Evolutionary conservation across 2,113 vertebrate species (phyloP), one percentile per base, ranked within the genome.

Genomic region (Fulmarus glacialis): DNA sequence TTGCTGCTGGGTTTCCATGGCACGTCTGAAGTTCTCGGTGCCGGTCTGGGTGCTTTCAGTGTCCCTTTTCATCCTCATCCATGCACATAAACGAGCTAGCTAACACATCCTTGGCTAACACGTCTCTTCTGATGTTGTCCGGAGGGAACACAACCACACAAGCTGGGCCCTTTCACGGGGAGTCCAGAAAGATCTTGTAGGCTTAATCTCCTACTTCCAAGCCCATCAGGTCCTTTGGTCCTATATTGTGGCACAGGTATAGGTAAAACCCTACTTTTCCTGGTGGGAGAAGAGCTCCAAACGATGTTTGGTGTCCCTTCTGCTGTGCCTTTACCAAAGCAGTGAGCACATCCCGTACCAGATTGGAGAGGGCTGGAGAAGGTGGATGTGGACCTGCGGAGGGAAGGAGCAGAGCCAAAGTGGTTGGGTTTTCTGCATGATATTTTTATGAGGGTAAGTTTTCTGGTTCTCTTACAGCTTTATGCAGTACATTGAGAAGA

Each of bases 81-180:
- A 9, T n/a, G 20, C 6, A 9, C 7, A 1, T 27, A 30, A 68
- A 36, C 0, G 0, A 83, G 23, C 4, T n/a, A 2, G 6, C 27
- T 27, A 12, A 15, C 42, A 20, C 20, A 26, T 38, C 50, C 20
- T 52, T 22, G 52, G 6, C 56, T 47, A 15, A 58, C 29, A 6
- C 3, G 0, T 58, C 16, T 68, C 27, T 63, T 71, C 6, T 1
- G 2, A 3, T 47, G 17, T 42, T 91, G 22, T 67, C 45, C 1
- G 2, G 42, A 53, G 42, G 18, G 19, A 75, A 2, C 6, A 4
- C 19, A 71, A 1, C 23, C 34, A 26, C 36, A 30, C 14, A 36
- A 42, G 7, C 11, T 29, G 20, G 10, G 11, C 16, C 8, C 26
- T 77, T 87, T 72, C 15, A 10, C 43, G 12, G 7, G 18, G 4